Evolutionary conservation across 2,113 vertebrate species (phyloP), one percentile per base, ranked within the genome.

Genomic region (Stegastes partitus): DNA sequence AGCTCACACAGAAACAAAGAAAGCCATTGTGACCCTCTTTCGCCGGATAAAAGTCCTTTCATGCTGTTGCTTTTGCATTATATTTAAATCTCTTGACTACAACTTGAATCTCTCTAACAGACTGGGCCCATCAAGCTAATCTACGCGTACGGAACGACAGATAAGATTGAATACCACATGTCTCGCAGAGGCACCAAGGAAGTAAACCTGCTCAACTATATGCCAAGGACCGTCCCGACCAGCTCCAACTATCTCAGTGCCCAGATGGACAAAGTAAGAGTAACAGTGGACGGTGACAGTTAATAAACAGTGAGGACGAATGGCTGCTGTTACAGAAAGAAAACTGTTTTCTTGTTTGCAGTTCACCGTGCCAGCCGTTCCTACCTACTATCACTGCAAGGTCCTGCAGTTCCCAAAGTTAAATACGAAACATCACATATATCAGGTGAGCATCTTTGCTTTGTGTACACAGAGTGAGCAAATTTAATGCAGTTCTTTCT

Each of bases 351-450:
- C n/a, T 72, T 56, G 34, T 54, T 86, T 88, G 19, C 31, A 34
- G 31, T 34, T 34, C 31, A 34, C 31, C 10, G 31, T 34, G 8
- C 31, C 31, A 9, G 0, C 31, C 31, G 10, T 7, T 34, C 7
- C 9, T 2, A 34, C 31, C 31, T 34, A 34, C 31, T 34, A 34
- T 34, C 31, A 34, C 76, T 96, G 95, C 62, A 95, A 92, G 44
- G 79, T 97, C 66, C 84, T 95, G 34, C 92, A 86, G 11, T 76
- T 96, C 4, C 92, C 95, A 18, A 55, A 64, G 0, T 79, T 96
- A 4, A 86, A 58, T 19, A 59, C 71, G 73, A 96, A 96, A 42
- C 90, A 96, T 73, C 95, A 95, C 15, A 91, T 97, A 72, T 94
- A 93, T 86, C 93, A 89, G 92, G 96, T 96, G 91, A 93, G 56